Evolutionary conservation across 2,113 vertebrate species (phyloP).

Genomic region (Dascyllus trimaculatus): DNA sequence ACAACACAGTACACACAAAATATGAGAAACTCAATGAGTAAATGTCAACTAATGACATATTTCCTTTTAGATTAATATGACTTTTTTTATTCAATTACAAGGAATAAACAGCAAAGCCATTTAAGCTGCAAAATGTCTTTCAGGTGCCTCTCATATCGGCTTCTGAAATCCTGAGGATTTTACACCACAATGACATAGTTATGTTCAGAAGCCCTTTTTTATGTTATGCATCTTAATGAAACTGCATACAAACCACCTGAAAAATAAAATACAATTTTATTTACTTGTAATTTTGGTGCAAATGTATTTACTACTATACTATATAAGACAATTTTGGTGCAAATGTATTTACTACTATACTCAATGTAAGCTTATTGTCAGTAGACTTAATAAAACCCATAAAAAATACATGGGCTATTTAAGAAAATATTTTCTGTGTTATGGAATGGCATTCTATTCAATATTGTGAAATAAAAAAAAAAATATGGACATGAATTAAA

Average conservation of each 20-base stretch:
- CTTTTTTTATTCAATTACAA: slow-evolving; percentile 15
- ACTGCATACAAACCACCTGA: too few relatives aligned
- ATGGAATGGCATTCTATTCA: too few relatives aligned
- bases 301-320: not conserved
- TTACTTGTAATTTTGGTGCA: not conserved
- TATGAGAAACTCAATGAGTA: not conserved
- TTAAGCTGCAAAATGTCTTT: not conserved
- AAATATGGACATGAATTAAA: too few relatives aligned
- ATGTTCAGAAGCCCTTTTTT: not conserved
- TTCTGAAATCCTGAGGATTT: slow-evolving; percentile 18
- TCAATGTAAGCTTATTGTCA: too few relatives aligned
- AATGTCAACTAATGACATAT: slow-evolving; percentile 3
- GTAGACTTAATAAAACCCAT: too few relatives aligned
- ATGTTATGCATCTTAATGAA: too few relatives aligned
- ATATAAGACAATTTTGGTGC: not conserved
- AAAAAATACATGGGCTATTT: too few relatives aligned
- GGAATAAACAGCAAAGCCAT: slow-evolving; percentile 6
- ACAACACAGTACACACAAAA: slow-evolving; percentile 13
- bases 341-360: not conserved
- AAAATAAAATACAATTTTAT: too few relatives aligned
- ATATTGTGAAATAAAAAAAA: too few relatives aligned
- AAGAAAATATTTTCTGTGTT: too few relatives aligned
- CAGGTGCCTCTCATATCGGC: not conserved
- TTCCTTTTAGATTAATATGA: slow-evolving; percentile 7
- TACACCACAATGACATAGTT: slow-evolving; percentile 6